Base-by-base conservation (phyloP, 30 jellyfish, hydroid and myxozoan genomes). In the Catostylus mosaicus region DNA sequence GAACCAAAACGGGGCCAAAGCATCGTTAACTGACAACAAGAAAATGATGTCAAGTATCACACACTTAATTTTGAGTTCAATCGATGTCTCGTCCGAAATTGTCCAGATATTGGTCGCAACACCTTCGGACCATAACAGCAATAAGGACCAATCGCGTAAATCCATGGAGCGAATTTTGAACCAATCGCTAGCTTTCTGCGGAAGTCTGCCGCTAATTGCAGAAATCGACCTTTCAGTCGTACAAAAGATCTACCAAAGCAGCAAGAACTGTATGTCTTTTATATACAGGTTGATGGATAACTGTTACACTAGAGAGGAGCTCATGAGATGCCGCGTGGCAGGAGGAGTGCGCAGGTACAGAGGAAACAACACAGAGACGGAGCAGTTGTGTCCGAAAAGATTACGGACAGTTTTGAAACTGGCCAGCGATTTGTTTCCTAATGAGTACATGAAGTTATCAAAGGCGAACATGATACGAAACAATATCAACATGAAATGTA, bases 261-360 rank as follows among this genome's bases (percentile, higher is more conserved):
- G 89, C 74, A 78, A 78, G 64, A 78, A 78, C 80, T 78, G 89
- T 27, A 78, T 78, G 89, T 52, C 89, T 19, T 66, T 78, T 37
- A 78, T 78, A 38, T 78, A 78, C 80, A 36, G 82, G 30, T 82
- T 78, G 11, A 78, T 78, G 89, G 89, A 78, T 78, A 82, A 78
- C 59, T 78, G 89, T 30, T 78, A 63, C 89, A 46, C 89, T 3
- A 40, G 89, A 75, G 89, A 78, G 76, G 89, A 78, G 82, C 82
- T 78, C 0, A 64, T 37, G 62, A 64, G 60, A 27, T 78, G 82
- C 70, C 72, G 89, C 23, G 82, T 78, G 22, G 74, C 89, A 23
- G 89, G 89, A 9, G 89, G 82, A 18, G 89, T 78, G 50, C 70
- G 89, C 33, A 64, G 63, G 89, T 78, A 78, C 64, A 77, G 89